Percentiles rank a stretch among this genome's conserved stretches.
Evolutionary conservation across 2,113 vertebrate species (phyloP).

Genomic region (Pelodiscus sinensis): DNA sequence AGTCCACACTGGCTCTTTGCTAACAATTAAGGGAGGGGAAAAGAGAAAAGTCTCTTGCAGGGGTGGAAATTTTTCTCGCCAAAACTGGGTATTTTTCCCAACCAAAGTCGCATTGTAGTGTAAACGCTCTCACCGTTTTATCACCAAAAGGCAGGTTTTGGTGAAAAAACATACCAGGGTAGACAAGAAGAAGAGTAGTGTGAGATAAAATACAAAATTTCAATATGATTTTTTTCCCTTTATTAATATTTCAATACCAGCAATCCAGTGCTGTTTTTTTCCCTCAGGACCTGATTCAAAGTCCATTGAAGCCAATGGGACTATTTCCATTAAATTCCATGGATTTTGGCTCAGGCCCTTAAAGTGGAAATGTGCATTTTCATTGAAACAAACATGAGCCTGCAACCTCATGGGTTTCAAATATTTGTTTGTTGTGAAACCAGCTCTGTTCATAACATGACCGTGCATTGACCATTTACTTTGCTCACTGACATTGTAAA

Average conservation of each 20-base stretch:
- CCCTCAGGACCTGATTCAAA: accelerated
- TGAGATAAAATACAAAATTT: neutral
- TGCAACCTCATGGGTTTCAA: neutral
- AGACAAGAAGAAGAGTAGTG: neutral
- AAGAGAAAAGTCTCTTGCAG: too few relatives aligned
- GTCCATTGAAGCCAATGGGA: neutral
- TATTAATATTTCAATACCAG: neutral
- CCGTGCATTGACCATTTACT: neutral
- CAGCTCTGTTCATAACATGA: neutral
- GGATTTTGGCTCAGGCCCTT: neutral
- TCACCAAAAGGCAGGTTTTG: too few relatives aligned
- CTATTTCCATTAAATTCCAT: neutral
- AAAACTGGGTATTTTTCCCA: too few relatives aligned
- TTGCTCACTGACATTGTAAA: neutral
- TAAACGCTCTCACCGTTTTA: too few relatives aligned
- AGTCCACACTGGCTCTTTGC: too few relatives aligned
- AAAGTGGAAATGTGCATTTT: neutral
- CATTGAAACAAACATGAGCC: neutral
- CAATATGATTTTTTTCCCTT: too few relatives aligned
- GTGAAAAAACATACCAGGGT: too few relatives aligned
- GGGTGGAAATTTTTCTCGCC: too few relatives aligned
- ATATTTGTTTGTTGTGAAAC: conserved; percentile 1
- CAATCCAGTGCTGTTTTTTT: neutral
- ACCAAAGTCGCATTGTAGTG: too few relatives aligned
- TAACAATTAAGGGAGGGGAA: too few relatives aligned